Evolutionary conservation across 2,888 invertebrate species (phyloP).

Genomic region (Meganola albula): DNA sequence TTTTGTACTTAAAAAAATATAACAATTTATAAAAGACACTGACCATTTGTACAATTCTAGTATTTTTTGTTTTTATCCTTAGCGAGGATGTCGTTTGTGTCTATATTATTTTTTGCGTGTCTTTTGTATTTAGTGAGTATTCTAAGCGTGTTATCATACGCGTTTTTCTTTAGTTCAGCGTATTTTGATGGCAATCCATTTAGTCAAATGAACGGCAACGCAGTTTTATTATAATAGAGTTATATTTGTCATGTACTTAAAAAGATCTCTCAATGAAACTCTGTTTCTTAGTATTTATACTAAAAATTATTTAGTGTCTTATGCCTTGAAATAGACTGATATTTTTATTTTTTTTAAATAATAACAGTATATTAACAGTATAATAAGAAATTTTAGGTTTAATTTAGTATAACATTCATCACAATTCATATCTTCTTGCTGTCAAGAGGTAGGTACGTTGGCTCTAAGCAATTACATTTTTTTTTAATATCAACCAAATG

Average conservation of each 20-base stretch:
- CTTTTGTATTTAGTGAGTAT: constrained; percentile 39
- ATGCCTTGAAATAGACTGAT: no score
- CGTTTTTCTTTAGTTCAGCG: constrained; percentile 6
- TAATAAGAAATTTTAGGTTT: no score
- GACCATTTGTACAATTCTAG: constrained; percentile 4
- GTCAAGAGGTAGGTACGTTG: constrained; percentile 18
- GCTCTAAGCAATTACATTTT: no score
- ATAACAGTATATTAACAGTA: no score
- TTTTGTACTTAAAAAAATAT: constrained; percentile 26
- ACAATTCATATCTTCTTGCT: constrained; percentile 13
- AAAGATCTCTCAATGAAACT: no score
- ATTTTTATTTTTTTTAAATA: no score
- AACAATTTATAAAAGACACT: constrained; percentile 30
- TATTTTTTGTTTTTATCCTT: constrained; percentile 16
- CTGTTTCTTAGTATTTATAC: no score
- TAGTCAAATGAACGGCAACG: background rate
- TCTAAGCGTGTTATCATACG: constrained; percentile 22
- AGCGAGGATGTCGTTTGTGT: constrained; percentile 34
- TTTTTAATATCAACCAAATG: no score
- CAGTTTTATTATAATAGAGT: background rate
- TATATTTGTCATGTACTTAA: no score
- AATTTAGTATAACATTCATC: no score
- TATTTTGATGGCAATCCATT: background rate
- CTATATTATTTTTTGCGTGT: constrained; percentile 28
- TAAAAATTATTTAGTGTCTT: no score